These are phyloP conservation scores for Solea solea DNA, from an alignment of 2,113 vertebrate species.

Conservation along the genomic window DNA sequence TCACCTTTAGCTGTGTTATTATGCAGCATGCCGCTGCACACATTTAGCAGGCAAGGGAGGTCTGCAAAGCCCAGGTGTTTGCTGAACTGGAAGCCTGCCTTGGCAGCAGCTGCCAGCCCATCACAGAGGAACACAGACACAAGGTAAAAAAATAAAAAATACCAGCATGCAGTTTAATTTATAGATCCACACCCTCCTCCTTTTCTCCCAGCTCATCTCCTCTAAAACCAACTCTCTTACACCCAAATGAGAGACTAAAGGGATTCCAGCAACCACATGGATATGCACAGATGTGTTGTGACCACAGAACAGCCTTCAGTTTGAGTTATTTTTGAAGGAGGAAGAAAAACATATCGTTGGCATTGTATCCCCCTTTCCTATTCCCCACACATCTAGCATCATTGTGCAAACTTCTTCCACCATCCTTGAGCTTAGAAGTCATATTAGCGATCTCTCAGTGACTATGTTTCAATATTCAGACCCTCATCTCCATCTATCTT, in stretches of 20 bases:
- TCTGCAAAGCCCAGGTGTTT: conserved; percentile 74
- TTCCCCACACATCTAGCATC: conserved; percentile 4
- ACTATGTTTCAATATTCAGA: neutral
- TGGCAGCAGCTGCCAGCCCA: conserved; percentile 63
- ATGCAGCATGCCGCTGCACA: conserved; percentile 40
- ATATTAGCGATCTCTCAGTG: neutral
- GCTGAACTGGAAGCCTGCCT: conserved; percentile 71
- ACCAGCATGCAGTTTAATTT: conserved; percentile 51
- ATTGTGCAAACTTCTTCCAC: neutral
- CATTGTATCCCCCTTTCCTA: conserved; percentile 28
- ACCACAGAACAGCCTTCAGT: conserved; percentile 19
- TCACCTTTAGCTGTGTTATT: conserved; percentile 43
- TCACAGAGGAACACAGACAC: conserved; percentile 47
- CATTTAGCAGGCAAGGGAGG: conserved; percentile 39
- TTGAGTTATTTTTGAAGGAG: neutral
- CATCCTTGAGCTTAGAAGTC: conserved; percentile 2
- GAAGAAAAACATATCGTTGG: conserved; percentile 1
- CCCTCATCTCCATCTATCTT: conserved; percentile 30
- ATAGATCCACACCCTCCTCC: conserved; percentile 20
- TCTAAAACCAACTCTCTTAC: neutral
- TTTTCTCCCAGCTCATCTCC: conserved; percentile 6
- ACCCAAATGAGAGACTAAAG: conserved; percentile 3
- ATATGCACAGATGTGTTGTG: conserved; percentile 56
- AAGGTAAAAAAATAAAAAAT: conserved; percentile 46
- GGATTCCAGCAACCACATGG: conserved; percentile 31